Percentiles rank a stretch among this genome's conserved stretches.
phyloP scores from a whole-genome alignment of 2,113 vertebrate species.

The Hippoglossus stenolepis region DNA sequence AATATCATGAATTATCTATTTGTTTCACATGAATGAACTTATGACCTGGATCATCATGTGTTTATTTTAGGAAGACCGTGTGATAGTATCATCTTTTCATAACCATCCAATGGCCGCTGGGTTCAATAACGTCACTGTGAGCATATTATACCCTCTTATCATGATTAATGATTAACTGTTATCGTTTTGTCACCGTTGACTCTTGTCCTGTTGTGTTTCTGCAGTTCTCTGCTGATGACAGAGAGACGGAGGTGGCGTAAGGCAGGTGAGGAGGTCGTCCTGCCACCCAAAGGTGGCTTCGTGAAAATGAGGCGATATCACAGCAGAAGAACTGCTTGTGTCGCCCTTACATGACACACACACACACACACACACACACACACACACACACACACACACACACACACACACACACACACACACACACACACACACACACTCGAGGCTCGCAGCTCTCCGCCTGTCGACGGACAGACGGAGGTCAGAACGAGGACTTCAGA shows the following conservation, averaged over 20 bases:
- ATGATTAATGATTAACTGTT: background rate
- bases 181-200: background rate
- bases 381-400: constrained; percentile 27
- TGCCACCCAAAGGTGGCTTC: constrained; percentile 43
- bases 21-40: too few species aligned
- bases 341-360: constrained; percentile 41
- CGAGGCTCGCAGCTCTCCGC: constrained; percentile 22
- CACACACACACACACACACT: constrained; percentile 3
- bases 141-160: background rate
- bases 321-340: constrained; percentile 81
- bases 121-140: constrained; percentile 66
- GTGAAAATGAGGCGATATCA: constrained; percentile 59
- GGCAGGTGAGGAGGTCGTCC: background rate
- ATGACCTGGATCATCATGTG: background rate
- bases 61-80: constrained; percentile 43
- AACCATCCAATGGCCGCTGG: constrained; percentile 62
- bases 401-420: constrained; percentile 25
- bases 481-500: constrained; percentile 1
- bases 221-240: constrained; percentile 50
- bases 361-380: constrained; percentile 3
- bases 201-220: constrained; percentile 31
- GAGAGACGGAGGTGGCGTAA: constrained; percentile 48
- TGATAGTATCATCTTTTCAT: background rate
- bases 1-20: too few species aligned
- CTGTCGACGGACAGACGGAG: background rate